Evolutionary conservation across 2,797 vertebrate genomes (phyloP).

Genomic region (Furcifer pardalis): DNA sequence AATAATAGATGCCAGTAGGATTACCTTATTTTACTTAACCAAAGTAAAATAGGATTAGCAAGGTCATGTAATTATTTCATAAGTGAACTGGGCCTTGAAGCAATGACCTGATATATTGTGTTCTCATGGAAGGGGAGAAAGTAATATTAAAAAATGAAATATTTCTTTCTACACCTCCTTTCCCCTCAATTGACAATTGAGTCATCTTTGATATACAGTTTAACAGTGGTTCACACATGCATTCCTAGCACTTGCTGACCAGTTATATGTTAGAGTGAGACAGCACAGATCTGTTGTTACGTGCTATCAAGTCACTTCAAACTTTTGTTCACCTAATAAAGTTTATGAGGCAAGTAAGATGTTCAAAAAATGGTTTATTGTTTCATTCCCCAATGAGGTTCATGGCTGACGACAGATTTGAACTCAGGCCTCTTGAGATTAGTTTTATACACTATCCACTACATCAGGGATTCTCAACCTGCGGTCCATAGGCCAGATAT

Average conservation of each 20-base stretch:
- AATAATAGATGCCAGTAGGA: background rate
- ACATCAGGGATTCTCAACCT: too few species aligned
- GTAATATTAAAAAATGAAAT: background rate
- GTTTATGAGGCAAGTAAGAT: too few species aligned
- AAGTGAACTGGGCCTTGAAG: background rate
- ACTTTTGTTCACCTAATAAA: too few species aligned
- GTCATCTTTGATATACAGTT: background rate
- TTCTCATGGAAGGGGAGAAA: background rate
- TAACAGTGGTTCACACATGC: background rate
- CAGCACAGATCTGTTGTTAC: too few species aligned
- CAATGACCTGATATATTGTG: background rate
- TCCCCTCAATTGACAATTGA: background rate
- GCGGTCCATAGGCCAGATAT: too few species aligned
- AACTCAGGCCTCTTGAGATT: too few species aligned
- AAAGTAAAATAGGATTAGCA: conserved; percentile 17
- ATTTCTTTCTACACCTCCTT: background rate
- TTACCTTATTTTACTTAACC: background rate
- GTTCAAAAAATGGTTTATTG: too few species aligned
- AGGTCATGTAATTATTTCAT: background rate
- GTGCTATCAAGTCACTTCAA: too few species aligned
- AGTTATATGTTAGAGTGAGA: background rate
- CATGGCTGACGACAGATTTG: too few species aligned
- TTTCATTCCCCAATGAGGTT: too few species aligned
- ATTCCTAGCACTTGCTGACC: background rate
- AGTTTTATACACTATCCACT: too few species aligned